Percentiles rank a stretch among this genome's conserved stretches.
Evolutionary conservation across 1,140 invertebrate genomes (phyloP).

Genomic region (Bombus consobrinus): DNA sequence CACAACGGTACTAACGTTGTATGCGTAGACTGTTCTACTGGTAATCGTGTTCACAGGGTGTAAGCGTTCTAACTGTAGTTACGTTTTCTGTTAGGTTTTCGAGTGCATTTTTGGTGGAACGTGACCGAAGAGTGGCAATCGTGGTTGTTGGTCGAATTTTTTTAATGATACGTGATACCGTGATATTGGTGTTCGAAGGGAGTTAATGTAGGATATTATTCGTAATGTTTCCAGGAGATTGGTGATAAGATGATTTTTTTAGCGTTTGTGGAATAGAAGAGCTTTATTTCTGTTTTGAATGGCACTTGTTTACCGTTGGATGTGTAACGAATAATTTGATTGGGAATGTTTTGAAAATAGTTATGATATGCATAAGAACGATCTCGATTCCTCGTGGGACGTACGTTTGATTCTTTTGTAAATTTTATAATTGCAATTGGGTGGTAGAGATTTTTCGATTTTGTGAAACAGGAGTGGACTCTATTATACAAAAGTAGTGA

Average conservation of each 20-base stretch:
- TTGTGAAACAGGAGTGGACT: no score
- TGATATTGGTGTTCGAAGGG: not conserved
- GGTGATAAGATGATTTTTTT: not conserved
- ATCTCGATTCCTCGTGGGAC: not conserved
- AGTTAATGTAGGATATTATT: not conserved
- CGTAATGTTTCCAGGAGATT: not conserved
- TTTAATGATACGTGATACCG: not conserved
- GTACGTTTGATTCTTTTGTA: not conserved
- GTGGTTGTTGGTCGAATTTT: not conserved
- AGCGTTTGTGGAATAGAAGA: not conserved
- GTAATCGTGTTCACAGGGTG: not conserved
- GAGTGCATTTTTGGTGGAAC: not conserved
- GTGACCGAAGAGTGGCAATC: not conserved
- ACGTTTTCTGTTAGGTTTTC: not conserved
- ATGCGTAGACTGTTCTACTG: not conserved
- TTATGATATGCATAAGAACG: not conserved
- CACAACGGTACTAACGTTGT: not conserved
- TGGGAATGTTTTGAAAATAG: not conserved
- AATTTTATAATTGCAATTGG: not conserved
- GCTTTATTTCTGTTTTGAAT: not conserved
- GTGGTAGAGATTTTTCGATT: no score
- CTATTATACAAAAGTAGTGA: no score
- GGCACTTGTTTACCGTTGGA: not conserved
- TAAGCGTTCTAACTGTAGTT: not conserved
- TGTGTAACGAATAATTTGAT: not conserved